phyloP scores from a whole-genome alignment of 2,797 vertebrate species.

The Sebastes minor region DNA sequence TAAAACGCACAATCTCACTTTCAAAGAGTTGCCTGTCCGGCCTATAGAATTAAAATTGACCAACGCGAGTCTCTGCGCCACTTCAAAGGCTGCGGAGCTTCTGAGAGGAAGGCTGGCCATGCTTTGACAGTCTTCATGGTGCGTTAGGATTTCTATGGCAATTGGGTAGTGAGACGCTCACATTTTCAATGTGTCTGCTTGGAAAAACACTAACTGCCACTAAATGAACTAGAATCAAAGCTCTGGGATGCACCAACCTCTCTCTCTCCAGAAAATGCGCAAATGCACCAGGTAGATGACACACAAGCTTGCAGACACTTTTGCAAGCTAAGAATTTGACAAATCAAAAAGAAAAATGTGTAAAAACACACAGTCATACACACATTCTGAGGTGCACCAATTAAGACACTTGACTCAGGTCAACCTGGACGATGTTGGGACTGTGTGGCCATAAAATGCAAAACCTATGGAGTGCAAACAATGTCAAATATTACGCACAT shows the following conservation, averaged over 20 bases:
- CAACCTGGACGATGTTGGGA: constrained; percentile 7
- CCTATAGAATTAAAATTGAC: constrained; percentile 92
- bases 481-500: constrained; percentile 38
- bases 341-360: background rate
- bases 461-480: background rate
- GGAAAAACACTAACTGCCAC: constrained; percentile 88
- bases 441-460: background rate
- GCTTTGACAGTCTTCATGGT: constrained; percentile 93
- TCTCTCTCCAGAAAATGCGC: constrained; percentile 61
- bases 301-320: background rate
- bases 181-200: constrained; percentile 88
- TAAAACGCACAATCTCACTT: constrained; percentile 87
- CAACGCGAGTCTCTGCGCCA: constrained; percentile 88
- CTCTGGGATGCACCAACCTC: constrained; percentile 66
- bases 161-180: constrained; percentile 87
- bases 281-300: constrained; percentile 28
- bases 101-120: constrained; percentile 88
- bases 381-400: background rate
- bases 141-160: constrained; percentile 95
- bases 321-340: background rate
- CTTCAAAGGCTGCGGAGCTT: constrained; percentile 92
- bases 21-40: constrained; percentile 88
- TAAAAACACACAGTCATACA: background rate
- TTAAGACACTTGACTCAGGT: constrained; percentile 41
- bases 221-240: constrained; percentile 90